Base-by-base conservation (phyloP, 2,113 vertebrate genomes). In the Nettapus auritus region DNA sequence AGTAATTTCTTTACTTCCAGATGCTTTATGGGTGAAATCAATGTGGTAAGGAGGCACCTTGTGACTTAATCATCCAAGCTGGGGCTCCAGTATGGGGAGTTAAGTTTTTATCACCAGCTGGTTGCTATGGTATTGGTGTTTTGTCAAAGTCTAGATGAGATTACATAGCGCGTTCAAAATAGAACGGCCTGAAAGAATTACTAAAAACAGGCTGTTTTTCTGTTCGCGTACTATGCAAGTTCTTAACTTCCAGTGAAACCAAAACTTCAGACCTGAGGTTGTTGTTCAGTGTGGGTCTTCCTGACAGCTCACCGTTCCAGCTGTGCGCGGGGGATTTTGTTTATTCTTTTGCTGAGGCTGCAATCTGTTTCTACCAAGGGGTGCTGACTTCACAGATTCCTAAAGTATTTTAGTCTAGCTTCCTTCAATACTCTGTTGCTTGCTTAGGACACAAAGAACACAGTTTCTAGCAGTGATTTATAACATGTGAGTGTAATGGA, bases 371-470 rank as follows among this genome's bases (percentile, higher is more conserved):
- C 82, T 80, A 0, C 36, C 7, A 64, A 82, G 86, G 86, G 31
- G 38, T 94, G 94, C 94, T 97, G 95, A 96, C 82, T 93, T 93
- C 28, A 90, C 88, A 84, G 22, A 97, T 96, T 95, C 76, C 67
- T 93, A 28, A 77, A 95, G 71, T 96, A 81, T 96, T 96, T 97
- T 88, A 86, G 85, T 89, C 68, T 84, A 50, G 57, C 88, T 93
- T 93, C 84, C 67, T 26, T 91, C 95, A 90, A 60, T 90, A 60
- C 71, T 91, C 33, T 48, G 19, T 85, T 94, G 64, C 70, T 93
- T 96, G 56, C n/a, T 75, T 93, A 53, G 79, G 60, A 74, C 64
- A 83, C 66, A 93, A 88, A 93, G 77, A 74, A 44, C 34, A 8
- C 11, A 26, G 23, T 81, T 93, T 81, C 29, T 71, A 60, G 8